Evolutionary conservation across 2,888 invertebrate genomes (phyloP), one percentile per base, ranked within the genome.

Genomic region (Gibbula magus): DNA sequence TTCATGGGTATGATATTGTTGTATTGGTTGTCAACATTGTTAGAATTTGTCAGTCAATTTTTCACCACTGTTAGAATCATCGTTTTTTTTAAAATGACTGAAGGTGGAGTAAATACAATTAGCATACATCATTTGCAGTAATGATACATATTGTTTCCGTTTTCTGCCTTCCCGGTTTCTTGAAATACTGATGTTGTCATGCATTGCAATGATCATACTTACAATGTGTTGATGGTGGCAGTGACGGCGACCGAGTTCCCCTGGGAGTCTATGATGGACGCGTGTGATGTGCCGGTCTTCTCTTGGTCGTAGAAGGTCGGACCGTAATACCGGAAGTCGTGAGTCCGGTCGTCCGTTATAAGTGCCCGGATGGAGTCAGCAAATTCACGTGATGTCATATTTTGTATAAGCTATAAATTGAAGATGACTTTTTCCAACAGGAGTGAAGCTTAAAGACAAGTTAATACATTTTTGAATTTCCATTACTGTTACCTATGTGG

Each of bases 191-290:
- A n/a, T n/a, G n/a, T n/a, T n/a, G n/a, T n/a, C n/a, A n/a, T n/a
- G n/a, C n/a, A n/a, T 45, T 10, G 13, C 13, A 13, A 13, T 45
- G 1, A 45, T 45, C 45, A 10, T 45, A 85, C 95, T 94, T 93
- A 97, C 97, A 96, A 95, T 84, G 95, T 94, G 92, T 98, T 98
- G 16, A 98, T 95, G 0, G 98, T 97, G 86, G 97, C 97, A 1
- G 99, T 99, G 0, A 96, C 95, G 0, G 98, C 96, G 0, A 98
- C 97, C 0, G 98, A 99, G 91, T 98, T 97, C 0, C 99, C 98
- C 90, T 97, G 96, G 1, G 95, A 94, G 0, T 95, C 96, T 35
- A 98, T 92, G 53, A 98, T 95, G 0, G 97, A 96, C 45, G 98
- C 94, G 90, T 99, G 99, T 0, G 98, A 96, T 0, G 99, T 99